Base-by-base conservation (phyloP, 2,797 vertebrate species). In the Nyctibius grandis region DNA sequence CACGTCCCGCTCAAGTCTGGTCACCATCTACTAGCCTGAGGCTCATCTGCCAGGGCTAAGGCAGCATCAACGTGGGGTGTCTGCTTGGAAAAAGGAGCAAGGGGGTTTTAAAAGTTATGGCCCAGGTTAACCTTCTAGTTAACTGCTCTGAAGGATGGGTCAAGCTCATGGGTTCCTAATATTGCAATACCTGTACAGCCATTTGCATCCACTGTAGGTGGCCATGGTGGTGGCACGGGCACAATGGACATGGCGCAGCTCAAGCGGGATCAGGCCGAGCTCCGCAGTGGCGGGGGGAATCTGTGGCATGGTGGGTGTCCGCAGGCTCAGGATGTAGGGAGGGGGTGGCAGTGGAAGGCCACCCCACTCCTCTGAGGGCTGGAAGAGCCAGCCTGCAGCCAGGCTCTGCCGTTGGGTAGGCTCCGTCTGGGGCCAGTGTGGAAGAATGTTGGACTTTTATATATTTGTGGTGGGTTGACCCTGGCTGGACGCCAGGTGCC, bases 131-230 rank as follows among this genome's bases (percentile, higher is more conserved):
- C 64, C 19, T 38, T 19, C 15, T 25, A 76, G 34, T 33, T 34
- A 57, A n/a, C 47, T 25, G 28, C 53, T 80, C 60, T n/a, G 75
- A 57, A 63, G 70, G 59, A 42, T 0, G 2, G 9, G 26, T 23
- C 7, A 9, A 12, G 25, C 82, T 25, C 5, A 5, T 7, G 77
- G 4, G 47, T 50, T 88, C 33, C 50, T 34, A 2, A 3, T 15
- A 1, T 6, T 42, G 53, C 26, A 5, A 25, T 34, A 26, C 31
- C 22, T 51, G 14, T 47, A 9, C 19, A 29, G 54, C 53, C 15
- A 0, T 29, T 47, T 9, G 47, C 4, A 4, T 14, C 23, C 3
- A 0, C 42, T 17, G 28, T 2, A 3, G 20, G 34, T 1, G 0
- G n/a, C 2, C 0, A 1, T 1, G 21, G 21, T 9, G 63, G 28